These are phyloP conservation scores for Heliangelus exortis DNA, from an alignment of 2,797 vertebrate genomes.

Conservation along the genomic window DNA sequence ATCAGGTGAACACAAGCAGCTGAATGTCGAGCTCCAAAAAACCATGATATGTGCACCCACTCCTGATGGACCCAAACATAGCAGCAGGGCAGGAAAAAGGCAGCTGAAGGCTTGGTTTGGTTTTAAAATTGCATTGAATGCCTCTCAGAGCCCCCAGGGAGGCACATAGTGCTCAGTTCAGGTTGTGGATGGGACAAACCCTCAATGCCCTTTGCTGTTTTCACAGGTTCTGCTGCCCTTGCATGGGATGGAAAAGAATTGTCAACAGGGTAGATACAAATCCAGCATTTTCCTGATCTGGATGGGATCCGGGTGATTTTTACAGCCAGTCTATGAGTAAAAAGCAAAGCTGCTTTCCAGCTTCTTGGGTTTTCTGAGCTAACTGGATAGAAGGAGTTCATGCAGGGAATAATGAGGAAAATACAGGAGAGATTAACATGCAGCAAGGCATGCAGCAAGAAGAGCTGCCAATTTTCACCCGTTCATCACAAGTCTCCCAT, in stretches of 20 bases:
- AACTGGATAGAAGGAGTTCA: too few species aligned
- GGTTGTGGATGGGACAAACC: not conserved
- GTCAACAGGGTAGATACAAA: not conserved
- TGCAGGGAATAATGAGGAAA: too few species aligned
- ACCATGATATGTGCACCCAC: fast-evolving
- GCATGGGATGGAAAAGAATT: fast-evolving
- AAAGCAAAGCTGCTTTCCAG: not conserved
- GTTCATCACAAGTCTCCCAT: too few species aligned
- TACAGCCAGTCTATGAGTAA: not conserved
- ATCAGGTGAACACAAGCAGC: not conserved
- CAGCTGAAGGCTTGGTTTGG: not conserved
- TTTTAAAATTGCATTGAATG: not conserved
- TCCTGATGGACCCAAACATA: not conserved
- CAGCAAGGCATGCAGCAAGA: too few species aligned
- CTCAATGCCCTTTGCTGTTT: fast-evolving
- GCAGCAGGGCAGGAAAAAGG: not conserved
- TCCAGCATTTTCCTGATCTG: not conserved
- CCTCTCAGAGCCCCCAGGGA: not conserved
- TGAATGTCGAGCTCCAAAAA: not conserved
- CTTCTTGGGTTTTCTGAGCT: not conserved
- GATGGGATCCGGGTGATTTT: not conserved
- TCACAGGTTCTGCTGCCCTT: not conserved
- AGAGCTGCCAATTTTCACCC: too few species aligned
- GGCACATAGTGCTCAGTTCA: not conserved
- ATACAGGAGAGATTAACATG: too few species aligned